These are phyloP conservation scores for Stomorhina lunata DNA, from an alignment of 2,888 invertebrate species.

Conservation along the genomic window DNA sequence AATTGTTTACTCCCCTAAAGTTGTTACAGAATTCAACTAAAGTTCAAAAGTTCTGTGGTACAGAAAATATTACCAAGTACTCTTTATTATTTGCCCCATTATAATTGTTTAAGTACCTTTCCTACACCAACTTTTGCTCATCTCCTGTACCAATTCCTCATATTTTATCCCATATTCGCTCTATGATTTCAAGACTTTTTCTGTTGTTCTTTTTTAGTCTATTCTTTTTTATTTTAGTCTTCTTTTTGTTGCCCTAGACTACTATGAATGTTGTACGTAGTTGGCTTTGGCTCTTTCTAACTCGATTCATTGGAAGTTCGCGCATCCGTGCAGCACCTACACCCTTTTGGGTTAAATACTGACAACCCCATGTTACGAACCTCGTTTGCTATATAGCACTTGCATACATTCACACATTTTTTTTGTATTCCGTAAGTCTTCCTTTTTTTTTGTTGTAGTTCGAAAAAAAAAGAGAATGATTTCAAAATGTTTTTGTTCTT, in stretches of 20 bases:
- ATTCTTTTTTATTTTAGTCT: constrained; percentile 14
- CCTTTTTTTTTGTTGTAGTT: not conserved
- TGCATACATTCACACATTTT: too few relatives aligned
- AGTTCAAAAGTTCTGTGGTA: too few relatives aligned
- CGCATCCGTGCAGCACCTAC: constrained; percentile 77
- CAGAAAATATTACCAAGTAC: not conserved
- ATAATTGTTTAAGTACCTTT: not conserved
- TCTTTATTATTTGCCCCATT: not conserved
- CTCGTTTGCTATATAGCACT: constrained; percentile 69
- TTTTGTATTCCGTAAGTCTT: constrained; percentile 47
- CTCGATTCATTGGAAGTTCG: constrained; percentile 74
- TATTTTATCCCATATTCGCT: constrained; percentile 67
- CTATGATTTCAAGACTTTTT: constrained; percentile 35
- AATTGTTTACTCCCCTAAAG: too few relatives aligned
- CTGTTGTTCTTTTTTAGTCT: constrained; percentile 22
- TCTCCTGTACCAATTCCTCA: not conserved
- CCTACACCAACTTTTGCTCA: not conserved
- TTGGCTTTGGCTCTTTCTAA: constrained; percentile 67
- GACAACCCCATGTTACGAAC: constrained; percentile 78
- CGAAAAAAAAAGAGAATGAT: constrained; percentile 6
- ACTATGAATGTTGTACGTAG: constrained; percentile 58
- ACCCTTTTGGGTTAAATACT: constrained; percentile 79
- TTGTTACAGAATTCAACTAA: too few relatives aligned
- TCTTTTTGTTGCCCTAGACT: constrained; percentile 34
- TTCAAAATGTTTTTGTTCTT: not conserved